Conservation (phyloP, 2,113 vertebrate species). For the Rhagologus leucostigma region DNA sequence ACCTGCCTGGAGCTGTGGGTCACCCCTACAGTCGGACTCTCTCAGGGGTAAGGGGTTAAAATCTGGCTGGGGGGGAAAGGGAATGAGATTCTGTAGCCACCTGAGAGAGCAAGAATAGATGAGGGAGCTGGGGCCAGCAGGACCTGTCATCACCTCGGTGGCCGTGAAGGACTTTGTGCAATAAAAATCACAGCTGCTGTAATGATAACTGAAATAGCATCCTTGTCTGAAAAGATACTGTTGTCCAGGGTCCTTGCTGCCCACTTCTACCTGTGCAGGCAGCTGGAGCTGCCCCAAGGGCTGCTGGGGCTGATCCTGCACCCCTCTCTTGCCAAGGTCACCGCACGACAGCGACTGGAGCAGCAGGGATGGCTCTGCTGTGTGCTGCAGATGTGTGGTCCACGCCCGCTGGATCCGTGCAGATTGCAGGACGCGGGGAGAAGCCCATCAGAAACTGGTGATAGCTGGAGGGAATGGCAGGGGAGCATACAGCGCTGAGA, state of each 20-base stretch:
- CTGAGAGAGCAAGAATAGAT: neutral
- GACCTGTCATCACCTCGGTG: neutral
- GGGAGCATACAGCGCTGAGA: neutral
- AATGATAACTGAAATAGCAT: neutral
- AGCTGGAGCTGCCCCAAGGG: neutral
- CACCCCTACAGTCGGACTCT: accelerated
- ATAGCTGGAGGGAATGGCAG: neutral
- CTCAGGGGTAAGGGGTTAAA: neutral
- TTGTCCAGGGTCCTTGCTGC: neutral
- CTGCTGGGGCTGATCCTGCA: neutral
- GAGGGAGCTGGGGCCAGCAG: neutral
- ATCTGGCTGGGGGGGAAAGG: neutral
- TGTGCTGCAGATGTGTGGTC: accelerated
- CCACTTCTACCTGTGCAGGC: neutral
- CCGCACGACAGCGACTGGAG: neutral
- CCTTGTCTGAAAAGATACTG: neutral
- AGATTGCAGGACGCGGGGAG: accelerated
- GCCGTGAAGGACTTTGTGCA: neutral
- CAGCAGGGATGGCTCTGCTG: neutral
- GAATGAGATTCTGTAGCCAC: neutral
- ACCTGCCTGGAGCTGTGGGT: neutral
- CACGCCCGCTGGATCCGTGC: neutral
- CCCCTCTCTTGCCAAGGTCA: neutral
- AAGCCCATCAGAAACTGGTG: neutral
- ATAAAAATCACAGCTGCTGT: neutral